phyloP scores from a whole-genome alignment of 2,797 vertebrate species.

The Mus caroli region DNA sequence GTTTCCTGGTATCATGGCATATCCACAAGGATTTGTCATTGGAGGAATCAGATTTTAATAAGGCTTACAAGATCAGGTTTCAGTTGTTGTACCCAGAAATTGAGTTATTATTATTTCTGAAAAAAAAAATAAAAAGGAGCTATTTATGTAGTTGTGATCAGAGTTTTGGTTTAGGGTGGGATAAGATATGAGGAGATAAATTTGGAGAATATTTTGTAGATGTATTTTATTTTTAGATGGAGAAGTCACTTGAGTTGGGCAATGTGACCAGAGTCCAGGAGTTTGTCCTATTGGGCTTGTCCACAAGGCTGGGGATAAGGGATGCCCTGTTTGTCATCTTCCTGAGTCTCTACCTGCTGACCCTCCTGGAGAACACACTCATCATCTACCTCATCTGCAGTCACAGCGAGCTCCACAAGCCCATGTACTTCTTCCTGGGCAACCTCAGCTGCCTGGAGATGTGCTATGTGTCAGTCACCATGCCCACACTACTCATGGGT shows the following conservation, averaged over 20 bases:
- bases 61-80: too few species aligned
- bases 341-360: constrained; percentile 69
- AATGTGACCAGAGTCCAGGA: constrained; percentile 47
- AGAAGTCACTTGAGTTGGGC: background rate
- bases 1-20: too few species aligned
- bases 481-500: constrained; percentile 61
- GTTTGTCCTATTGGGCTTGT: constrained; percentile 63
- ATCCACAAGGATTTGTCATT: too few species aligned
- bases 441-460: constrained; percentile 76
- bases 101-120: too few species aligned
- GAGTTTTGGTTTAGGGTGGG: background rate
- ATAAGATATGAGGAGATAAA: background rate
- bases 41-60: too few species aligned
- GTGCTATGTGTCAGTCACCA: constrained; percentile 60
- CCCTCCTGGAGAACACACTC: constrained; percentile 66
- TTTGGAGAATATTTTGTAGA: background rate
- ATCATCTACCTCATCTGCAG: constrained; percentile 53
- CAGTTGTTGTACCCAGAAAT: too few species aligned
- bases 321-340: background rate
- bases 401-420: constrained; percentile 33
- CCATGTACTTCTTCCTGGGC: constrained; percentile 72
- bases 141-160: background rate
- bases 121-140: background rate
- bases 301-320: background rate
- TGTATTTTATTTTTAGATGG: constrained; percentile 35